Evolutionary conservation across 2,888 invertebrate genomes (phyloP), one percentile per base, ranked within the genome.

Genomic region (Chalcosyrphus nemorum): DNA sequence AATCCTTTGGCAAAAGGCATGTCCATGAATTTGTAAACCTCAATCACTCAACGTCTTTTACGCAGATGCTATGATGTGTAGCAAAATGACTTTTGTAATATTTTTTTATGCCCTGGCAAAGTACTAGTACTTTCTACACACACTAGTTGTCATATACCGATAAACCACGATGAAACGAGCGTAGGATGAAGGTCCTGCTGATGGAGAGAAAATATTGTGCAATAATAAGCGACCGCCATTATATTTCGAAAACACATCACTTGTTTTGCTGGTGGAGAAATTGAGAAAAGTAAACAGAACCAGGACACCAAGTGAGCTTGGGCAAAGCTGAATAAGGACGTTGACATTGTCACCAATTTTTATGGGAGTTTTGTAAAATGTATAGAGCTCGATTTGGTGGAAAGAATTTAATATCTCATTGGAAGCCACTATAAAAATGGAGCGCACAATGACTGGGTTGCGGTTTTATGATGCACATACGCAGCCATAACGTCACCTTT

Each of bases 401-500:
- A 68, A 59, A 35, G 63, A 82, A 78, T 78, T 78, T 82, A 82
- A 68, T 82, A 74, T 72, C 76, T 77, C 81, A 70, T 75, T 27
- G 70, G 41, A 47, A 78, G 41, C 50, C 61, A 56, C 78, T 78
- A 72, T 74, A 77, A 17, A 19, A 32, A 11, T 9, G 11, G 19
- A 35, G 35, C 35, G 13, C 38, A 13, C 29, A 21, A 45, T 47
- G 17, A 11, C 17, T 38, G 66, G 43, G 27, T 35, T 19, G 35
- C 4, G 45, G 17, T 74, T 82, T 82, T 82, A 78, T 50, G 84
- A 80, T 80, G 80, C 80, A 84, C 84, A 80, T 80, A 84, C 74
- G 80, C 74, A 80, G 72, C 70, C 70, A 75, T 75, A 70, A 80
- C 80, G 80, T 68, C 84, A 75, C 80, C 84, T 80, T 80, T 80